Percentiles rank a stretch among this genome's conserved stretches.
These are phyloP conservation scores for Drosophila siamana DNA, from an alignment of 2,888 invertebrate genomes.

Conservation along the genomic window DNA sequence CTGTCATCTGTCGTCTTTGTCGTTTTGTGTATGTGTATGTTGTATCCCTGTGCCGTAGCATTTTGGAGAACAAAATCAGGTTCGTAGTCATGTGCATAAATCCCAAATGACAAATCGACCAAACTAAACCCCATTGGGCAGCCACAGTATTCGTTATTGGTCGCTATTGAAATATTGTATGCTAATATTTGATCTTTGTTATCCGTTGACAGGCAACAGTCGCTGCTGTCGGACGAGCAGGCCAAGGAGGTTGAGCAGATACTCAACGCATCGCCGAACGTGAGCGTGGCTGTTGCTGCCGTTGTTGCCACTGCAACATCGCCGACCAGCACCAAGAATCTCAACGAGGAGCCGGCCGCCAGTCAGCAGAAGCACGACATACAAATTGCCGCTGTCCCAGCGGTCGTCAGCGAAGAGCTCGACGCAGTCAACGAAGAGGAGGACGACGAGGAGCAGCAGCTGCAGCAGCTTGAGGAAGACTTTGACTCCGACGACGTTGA, in stretches of 20 bases:
- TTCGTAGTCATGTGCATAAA: constrained; percentile 86
- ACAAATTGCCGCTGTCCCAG: constrained; percentile 56
- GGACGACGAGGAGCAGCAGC: constrained; percentile 34
- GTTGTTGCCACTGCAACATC: constrained; percentile 83
- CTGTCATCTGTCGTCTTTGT: constrained; percentile 43
- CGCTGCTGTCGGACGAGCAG: constrained; percentile 94
- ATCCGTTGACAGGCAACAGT: constrained; percentile 88
- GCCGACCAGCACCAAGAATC: constrained; percentile 82
- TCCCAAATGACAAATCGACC: neutral
- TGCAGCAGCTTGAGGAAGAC: constrained; percentile 48
- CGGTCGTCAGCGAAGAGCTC: constrained; percentile 33
- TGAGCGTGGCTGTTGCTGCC: constrained; percentile 81
- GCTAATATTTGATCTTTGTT: constrained; percentile 21
- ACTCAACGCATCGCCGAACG: constrained; percentile 87
- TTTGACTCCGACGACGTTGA: constrained; percentile 81
- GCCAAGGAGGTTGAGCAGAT: constrained; percentile 95
- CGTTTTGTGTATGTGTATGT: constrained; percentile 45
- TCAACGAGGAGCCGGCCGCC: constrained; percentile 61
- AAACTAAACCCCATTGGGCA: neutral
- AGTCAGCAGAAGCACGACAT: constrained; percentile 41
- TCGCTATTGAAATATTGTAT: constrained; percentile 4
- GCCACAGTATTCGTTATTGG: neutral
- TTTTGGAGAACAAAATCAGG: constrained; percentile 94
- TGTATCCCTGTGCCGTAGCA: constrained; percentile 86
- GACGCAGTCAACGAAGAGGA: constrained; percentile 17